A percentile compares a stretch with the other conserved stretches of the same genome.
These are phyloP conservation scores for Eupithecia abbreviata DNA, from an alignment of 2,888 invertebrate genomes.

Conservation along the genomic window DNA sequence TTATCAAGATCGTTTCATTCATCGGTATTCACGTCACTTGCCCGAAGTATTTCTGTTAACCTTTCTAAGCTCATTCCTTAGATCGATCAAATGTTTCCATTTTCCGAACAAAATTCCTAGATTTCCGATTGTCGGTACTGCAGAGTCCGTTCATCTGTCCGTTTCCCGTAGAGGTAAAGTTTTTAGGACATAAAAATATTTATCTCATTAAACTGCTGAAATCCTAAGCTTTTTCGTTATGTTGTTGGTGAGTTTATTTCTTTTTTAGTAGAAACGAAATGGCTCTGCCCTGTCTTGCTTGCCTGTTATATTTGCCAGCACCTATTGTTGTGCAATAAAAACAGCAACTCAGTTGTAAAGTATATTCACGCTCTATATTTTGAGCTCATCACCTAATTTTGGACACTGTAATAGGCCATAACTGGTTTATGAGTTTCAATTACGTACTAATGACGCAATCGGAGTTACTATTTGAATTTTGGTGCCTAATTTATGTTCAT, in stretches of 20 bases:
- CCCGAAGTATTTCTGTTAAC: conserved; percentile 40
- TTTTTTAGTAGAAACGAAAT: conserved; percentile 31
- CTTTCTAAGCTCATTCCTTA: conserved; percentile 41
- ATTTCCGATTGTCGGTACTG: conserved; percentile 20
- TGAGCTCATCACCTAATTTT: conserved; percentile 50
- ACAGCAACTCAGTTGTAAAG: conserved; percentile 30
- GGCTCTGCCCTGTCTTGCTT: conserved; percentile 11
- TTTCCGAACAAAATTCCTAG: conserved; percentile 35
- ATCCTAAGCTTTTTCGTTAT: not conserved
- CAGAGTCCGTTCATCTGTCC: not conserved
- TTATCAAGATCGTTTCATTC: conserved; percentile 45
- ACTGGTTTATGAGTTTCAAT: conserved; percentile 56
- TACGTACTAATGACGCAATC: conserved; percentile 51
- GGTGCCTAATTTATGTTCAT: conserved; percentile 43
- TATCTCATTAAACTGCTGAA: not conserved
- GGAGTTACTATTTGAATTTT: conserved; percentile 43
- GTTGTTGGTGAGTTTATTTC: conserved; percentile 19
- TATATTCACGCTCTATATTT: conserved; percentile 41
- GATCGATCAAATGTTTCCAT: conserved; percentile 38
- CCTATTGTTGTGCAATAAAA: conserved; percentile 42
- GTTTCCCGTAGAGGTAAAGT: not conserved
- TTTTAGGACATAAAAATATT: not conserved
- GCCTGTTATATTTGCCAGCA: conserved; percentile 27
- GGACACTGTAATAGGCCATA: conserved; percentile 58
- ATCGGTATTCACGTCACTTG: conserved; percentile 44